These are phyloP conservation scores for Rhagologus leucostigma DNA, from an alignment of 2,113 vertebrate species.

Conservation along the genomic window DNA sequence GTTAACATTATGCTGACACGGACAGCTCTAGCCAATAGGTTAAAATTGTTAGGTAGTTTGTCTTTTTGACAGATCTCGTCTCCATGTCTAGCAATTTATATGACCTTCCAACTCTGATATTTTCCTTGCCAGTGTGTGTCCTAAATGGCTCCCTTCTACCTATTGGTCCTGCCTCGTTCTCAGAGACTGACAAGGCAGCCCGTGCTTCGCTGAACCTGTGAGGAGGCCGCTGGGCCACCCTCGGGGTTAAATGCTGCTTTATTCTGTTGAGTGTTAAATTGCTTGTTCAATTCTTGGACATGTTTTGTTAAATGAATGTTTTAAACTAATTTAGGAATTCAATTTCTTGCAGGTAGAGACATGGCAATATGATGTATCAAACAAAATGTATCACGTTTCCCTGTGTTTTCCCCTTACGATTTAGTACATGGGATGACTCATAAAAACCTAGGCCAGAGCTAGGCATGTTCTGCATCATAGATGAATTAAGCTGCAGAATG, in stretches of 20 bases:
- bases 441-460: not conserved
- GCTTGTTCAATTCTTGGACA: not conserved
- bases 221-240: not conserved
- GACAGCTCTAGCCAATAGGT: conserved; percentile 28
- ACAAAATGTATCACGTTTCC: not conserved
- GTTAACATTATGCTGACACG: conserved; percentile 30
- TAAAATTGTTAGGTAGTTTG: conserved; percentile 50
- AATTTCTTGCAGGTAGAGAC: not conserved
- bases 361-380: not conserved
- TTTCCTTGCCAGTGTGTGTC: not conserved
- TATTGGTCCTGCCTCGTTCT: fast-evolving
- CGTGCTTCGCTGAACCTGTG: not conserved
- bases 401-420: not conserved
- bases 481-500: not conserved
- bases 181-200: not conserved
- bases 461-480: not conserved
- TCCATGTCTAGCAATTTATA: conserved; percentile 25
- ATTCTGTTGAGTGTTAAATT: not conserved
- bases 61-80: conserved; percentile 59
- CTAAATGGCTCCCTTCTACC: not conserved
- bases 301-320: not conserved
- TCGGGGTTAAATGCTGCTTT: not conserved
- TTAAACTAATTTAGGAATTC: not conserved
- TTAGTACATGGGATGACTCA: not conserved
- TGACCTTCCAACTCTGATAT: conserved; percentile 60